Evolutionary conservation across 2,888 invertebrate genomes (phyloP).

Genomic region (Pseudococcus jackbeardsleyi): DNA sequence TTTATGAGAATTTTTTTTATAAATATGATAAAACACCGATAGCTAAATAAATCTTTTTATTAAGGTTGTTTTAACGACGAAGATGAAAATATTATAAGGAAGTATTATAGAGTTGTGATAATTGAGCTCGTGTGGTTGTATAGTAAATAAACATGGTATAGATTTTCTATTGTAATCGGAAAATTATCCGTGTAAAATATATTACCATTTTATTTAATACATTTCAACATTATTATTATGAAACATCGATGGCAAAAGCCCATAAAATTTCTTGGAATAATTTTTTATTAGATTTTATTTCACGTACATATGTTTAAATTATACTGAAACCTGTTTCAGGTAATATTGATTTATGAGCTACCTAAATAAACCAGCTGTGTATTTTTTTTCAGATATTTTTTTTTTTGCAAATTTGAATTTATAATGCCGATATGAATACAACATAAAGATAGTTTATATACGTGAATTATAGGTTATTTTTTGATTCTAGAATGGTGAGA

Average conservation of each 20-base stretch:
- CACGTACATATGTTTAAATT: neutral
- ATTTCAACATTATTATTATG: neutral
- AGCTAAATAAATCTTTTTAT: no score
- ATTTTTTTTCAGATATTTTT: neutral
- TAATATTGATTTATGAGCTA: neutral
- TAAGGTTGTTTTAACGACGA: no score
- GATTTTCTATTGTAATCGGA: neutral
- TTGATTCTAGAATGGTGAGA: no score
- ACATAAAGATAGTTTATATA: no score
- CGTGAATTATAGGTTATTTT: no score
- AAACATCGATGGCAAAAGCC: neutral
- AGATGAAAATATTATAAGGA: no score
- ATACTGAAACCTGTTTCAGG: neutral
- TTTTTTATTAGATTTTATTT: neutral
- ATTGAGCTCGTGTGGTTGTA: neutral
- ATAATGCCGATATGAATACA: neutral
- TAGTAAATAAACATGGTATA: no score
- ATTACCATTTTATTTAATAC: neutral
- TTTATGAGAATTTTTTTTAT: no score
- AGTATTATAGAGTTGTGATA: neutral
- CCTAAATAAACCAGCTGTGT: neutral
- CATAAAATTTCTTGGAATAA: neutral
- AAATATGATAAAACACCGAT: no score
- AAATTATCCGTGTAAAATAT: neutral
- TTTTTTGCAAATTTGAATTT: neutral